Conservation (phyloP, 23 tunicate genomes). For the Ciona savignyi region DNA sequence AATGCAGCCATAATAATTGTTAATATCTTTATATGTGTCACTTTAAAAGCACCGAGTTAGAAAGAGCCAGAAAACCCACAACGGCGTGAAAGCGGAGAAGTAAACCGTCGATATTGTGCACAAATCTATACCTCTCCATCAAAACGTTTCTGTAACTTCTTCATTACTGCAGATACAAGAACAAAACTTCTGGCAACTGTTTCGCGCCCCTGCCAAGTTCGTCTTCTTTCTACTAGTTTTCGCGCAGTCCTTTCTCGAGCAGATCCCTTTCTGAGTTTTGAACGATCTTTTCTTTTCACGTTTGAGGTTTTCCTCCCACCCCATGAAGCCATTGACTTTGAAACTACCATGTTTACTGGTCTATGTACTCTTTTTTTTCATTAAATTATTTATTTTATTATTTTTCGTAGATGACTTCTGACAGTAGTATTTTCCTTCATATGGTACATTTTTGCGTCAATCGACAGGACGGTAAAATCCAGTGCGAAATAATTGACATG, state of each 20-base stretch:
- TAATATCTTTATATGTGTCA: too few relatives aligned
- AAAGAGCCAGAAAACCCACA: too few relatives aligned
- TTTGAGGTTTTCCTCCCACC: not conserved
- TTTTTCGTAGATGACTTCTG: too few relatives aligned
- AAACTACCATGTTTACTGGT: not conserved
- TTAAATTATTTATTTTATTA: too few relatives aligned
- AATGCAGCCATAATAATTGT: too few relatives aligned
- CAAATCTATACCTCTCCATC: not conserved
- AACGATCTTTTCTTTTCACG: not conserved
- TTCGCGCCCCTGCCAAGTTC: conserved; percentile 12
- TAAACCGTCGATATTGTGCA: too few relatives aligned
- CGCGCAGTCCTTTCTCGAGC: not conserved
- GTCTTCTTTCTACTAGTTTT: not conserved
- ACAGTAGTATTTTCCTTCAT: too few relatives aligned
- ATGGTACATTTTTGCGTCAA: too few relatives aligned
- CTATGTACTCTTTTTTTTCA: not conserved
- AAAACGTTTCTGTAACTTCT: conserved; percentile 3
- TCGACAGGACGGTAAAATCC: too few relatives aligned
- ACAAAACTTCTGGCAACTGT: conserved; percentile 8
- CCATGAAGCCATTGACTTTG: not conserved
- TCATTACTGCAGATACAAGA: not conserved
- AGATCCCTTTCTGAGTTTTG: not conserved
- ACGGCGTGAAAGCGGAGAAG: too few relatives aligned
- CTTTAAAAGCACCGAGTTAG: too few relatives aligned
- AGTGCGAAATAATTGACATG: too few relatives aligned